These are phyloP conservation scores for Temnothorax curvispinosus DNA, from an alignment of 1,140 invertebrate genomes.

Conservation along the genomic window DNA sequence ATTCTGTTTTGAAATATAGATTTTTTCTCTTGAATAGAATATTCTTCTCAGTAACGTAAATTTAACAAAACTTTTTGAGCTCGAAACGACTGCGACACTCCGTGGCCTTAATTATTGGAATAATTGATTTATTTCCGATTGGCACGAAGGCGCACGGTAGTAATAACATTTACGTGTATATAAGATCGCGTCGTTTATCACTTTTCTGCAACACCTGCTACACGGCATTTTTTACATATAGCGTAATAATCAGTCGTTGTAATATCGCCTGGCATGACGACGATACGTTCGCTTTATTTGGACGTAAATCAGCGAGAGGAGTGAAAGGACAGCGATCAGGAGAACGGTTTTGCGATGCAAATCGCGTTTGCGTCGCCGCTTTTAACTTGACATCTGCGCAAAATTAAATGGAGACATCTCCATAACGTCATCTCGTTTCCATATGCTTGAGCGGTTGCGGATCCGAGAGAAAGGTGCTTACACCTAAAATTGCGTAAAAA, in stretches of 20 bases:
- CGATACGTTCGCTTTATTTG: constrained; percentile 49
- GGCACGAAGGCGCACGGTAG: not conserved
- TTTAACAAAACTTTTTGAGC: not conserved
- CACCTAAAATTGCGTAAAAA: not conserved
- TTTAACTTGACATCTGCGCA: constrained; percentile 50
- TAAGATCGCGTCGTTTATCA: constrained; percentile 32
- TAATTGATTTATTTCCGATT: constrained; percentile 35
- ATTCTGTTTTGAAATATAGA: not conserved
- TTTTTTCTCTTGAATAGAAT: not conserved
- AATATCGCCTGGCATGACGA: constrained; percentile 31
- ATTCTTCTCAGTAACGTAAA: not conserved
- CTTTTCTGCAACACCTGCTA: constrained; percentile 25
- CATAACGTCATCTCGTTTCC: constrained; percentile 22
- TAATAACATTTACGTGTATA: constrained; percentile 18
- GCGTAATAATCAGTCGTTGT: constrained; percentile 17
- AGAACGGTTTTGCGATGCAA: constrained; percentile 43
- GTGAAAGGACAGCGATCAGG: constrained; percentile 47
- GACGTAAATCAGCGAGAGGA: constrained; percentile 49
- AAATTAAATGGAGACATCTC: constrained; percentile 57
- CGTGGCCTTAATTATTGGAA: not conserved
- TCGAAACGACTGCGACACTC: not conserved
- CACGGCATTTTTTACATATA: constrained; percentile 17
- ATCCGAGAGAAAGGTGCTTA: constrained; percentile 2
- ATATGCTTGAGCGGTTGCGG: not conserved
- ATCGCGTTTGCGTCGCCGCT: constrained; percentile 20